Base-by-base conservation (phyloP, 1,140 invertebrate genomes). In the Triops longicaudatus region DNA sequence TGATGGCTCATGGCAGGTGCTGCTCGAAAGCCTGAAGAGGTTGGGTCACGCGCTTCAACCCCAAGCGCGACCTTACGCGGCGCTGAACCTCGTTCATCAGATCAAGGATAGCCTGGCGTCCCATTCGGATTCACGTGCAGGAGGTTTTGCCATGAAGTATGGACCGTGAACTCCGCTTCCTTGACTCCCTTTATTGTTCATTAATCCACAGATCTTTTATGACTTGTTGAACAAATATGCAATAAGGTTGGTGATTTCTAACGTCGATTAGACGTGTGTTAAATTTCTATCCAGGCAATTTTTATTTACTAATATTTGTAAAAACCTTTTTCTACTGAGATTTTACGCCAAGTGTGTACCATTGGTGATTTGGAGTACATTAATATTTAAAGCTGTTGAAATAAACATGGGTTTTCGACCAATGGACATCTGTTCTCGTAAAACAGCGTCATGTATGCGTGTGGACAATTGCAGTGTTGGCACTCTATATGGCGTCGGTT, bases 41-140 rank as follows among this genome's bases (percentile, higher is more conserved):
- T 41, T 77, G 76, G 76, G 76, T 41, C 76, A 77, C 72, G 28
- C 41, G 27, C 74, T 81, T 28, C 76, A 74, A 31, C 41, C 44
- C 11, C 76, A 78, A n/a, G 37, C 80, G 79, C 83, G 83, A 79
- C 88, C 88, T 17, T 88, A 87, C 81, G 79, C 84, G 22, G 87
- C 87, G 42, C 84, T 87, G 76, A 90, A 90, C 83, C 83, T 88
- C 50, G 85, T 90, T 50, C 86, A 86, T 80, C 88, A 90, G 83
- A 79, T 83, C 26, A 86, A 82, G 71, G 89, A 90, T 81, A 82
- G 82, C 74, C 82, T 89, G 3, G 82, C 84, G 74, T 88, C 88
- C 1, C 80, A 81, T 77, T 81, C 82, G 6, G 82, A 82, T 79
- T 77, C 79, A 14, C 77, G 82, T n/a, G 81, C 81, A 73, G 81